Evolutionary conservation across 64 coral and sea anemone genomes (phyloP).

Genomic region (Montipora cactus): DNA sequence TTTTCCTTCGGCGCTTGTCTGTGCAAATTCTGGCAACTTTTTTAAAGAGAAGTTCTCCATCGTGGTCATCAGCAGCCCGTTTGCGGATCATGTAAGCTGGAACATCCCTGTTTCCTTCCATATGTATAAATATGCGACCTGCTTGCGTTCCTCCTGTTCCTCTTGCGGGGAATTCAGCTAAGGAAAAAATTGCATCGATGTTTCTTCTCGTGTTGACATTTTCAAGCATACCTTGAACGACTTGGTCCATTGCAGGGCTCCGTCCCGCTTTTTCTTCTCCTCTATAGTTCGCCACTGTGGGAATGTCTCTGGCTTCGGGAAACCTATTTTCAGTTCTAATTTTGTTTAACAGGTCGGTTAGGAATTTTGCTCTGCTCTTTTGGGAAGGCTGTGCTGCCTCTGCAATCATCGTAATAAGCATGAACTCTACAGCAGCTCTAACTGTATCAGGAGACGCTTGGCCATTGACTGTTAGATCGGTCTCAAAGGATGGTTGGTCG

Average conservation of each 20-base stretch:
- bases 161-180: background rate
- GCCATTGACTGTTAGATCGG: background rate
- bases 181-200: background rate
- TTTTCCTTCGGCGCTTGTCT: background rate
- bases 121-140: background rate
- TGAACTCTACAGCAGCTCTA: conserved; percentile 56
- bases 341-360: conserved; percentile 24
- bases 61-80: conserved; percentile 17
- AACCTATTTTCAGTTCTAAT: conserved; percentile 1
- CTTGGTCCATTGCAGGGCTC: conserved; percentile 4
- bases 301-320: conserved; percentile 3
- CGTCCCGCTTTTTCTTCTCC: conserved; percentile 16
- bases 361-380: background rate
- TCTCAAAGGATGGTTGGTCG: conserved; percentile 32
- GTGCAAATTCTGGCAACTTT: conserved; percentile 3
- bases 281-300: conserved; percentile 5
- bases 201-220: background rate
- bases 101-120: background rate
- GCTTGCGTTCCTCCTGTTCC: background rate
- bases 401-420: conserved; percentile 55
- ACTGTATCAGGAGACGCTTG: background rate
- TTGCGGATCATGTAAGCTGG: conserved; percentile 28
- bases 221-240: background rate
- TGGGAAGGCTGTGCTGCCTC: conserved; percentile 52
- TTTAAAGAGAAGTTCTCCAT: background rate